phyloP scores from a whole-genome alignment of 2,797 vertebrate genomes.

The Streptopelia turtur region DNA sequence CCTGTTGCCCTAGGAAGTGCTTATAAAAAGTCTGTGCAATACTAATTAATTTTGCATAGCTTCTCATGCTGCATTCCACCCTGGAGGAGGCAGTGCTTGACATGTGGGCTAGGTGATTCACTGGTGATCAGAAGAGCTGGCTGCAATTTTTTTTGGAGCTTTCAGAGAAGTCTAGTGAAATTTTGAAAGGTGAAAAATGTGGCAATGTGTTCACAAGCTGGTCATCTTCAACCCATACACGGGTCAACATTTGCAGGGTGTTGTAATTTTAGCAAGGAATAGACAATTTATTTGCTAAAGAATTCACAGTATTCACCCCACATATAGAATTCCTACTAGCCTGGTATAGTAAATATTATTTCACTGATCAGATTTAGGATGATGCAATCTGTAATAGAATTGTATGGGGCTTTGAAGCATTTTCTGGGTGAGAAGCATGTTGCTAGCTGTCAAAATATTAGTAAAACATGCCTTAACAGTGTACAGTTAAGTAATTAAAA shows the following conservation, averaged over 20 bases:
- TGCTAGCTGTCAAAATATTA: background rate
- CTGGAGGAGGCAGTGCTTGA: conserved; percentile 26
- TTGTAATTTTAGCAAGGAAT: background rate
- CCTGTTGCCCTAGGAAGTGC: background rate
- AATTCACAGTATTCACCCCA: background rate
- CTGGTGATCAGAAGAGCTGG: background rate
- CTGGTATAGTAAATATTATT: background rate
- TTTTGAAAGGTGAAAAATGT: background rate
- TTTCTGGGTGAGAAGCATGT: background rate
- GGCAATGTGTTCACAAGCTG: background rate
- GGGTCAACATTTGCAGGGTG: background rate
- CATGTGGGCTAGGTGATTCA: conserved; percentile 59
- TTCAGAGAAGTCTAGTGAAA: background rate
- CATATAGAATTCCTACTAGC: background rate
- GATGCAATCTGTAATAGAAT: background rate
- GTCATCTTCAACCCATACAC: background rate
- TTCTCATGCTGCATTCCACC: conserved; percentile 19
- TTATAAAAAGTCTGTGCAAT: conserved; percentile 24
- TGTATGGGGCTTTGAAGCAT: background rate
- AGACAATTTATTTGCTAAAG: background rate
- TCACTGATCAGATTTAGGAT: background rate
- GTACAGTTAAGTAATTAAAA: background rate
- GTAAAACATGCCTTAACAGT: background rate
- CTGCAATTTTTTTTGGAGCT: background rate
- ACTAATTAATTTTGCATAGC: conserved; percentile 34